Conservation (phyloP, 2,113 vertebrate genomes). For the Ellobius talpinus region DNA sequence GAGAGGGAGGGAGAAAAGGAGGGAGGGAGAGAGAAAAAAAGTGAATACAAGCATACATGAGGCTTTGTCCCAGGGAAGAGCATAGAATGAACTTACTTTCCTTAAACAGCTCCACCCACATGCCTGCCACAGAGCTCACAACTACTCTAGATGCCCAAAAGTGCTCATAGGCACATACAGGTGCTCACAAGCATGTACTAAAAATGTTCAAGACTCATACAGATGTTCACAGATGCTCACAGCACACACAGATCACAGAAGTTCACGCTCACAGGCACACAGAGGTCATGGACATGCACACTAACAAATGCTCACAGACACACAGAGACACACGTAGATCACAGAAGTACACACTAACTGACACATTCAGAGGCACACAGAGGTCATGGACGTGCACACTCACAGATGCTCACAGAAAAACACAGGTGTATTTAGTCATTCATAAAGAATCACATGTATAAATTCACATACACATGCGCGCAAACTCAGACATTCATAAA, state of each 20-base stretch:
- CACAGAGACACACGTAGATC: background rate
- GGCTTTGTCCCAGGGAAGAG: background rate
- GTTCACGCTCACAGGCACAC: background rate
- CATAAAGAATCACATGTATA: background rate
- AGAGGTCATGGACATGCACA: background rate
- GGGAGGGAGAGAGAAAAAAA: background rate
- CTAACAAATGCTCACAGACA: background rate
- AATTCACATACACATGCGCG: background rate
- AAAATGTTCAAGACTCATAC: background rate
- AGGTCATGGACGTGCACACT: background rate
- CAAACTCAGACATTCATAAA: background rate
- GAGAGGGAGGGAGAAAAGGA: background rate
- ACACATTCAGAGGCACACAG: background rate
- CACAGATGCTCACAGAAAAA: background rate
- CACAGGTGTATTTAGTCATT: background rate
- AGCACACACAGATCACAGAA: background rate
- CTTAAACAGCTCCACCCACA: rapidly evolving
- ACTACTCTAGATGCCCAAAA: background rate
- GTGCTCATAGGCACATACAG: no score
- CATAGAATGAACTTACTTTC: background rate
- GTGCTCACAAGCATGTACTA: background rate
- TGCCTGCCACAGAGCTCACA: background rate
- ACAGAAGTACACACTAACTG: no score
- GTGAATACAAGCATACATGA: background rate
- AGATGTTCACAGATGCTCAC: background rate